Percentiles rank a stretch among this genome's conserved stretches.
phyloP scores from a whole-genome alignment of 2,113 vertebrate species.

The Tonatia bakeri region DNA sequence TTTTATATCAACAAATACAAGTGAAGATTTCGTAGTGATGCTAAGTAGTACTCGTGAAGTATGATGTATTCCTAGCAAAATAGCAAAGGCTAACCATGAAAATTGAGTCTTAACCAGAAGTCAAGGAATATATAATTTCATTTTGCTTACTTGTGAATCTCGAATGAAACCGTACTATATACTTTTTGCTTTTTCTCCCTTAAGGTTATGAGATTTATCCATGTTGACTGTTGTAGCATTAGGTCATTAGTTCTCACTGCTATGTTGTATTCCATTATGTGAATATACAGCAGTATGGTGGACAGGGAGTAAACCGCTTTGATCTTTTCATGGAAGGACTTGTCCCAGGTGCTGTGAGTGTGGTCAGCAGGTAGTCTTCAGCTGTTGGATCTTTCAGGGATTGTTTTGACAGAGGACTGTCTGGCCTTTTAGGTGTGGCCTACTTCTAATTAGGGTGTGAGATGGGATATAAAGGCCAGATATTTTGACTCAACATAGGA shows the following conservation, averaged over 20 bases:
- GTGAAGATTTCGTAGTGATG: slow-evolving; percentile 4
- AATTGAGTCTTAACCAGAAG: not conserved
- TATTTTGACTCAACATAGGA: not conserved
- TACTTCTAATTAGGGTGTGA: not conserved
- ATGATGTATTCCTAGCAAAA: not conserved
- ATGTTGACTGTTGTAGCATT: not conserved
- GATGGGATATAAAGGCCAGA: not conserved
- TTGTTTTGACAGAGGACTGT: not conserved
- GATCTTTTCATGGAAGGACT: not conserved
- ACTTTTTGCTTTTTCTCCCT: not conserved
- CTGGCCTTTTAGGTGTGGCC: not conserved
- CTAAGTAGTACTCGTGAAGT: not conserved
- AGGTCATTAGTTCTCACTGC: not conserved
- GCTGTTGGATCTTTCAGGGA: not conserved
- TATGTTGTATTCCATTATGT: not conserved
- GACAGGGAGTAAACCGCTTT: not conserved
- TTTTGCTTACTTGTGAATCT: slow-evolving; percentile 30
- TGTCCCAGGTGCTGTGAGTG: not conserved
- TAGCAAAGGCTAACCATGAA: not conserved
- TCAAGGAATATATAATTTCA: not conserved
- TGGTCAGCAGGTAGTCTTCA: not conserved
- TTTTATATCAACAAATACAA: slow-evolving; percentile 32
- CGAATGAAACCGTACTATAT: not conserved
- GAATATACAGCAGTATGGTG: not conserved
- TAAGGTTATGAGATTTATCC: not conserved